phyloP scores from a whole-genome alignment of 2,113 vertebrate species.

The Oreotrochilus melanogaster region DNA sequence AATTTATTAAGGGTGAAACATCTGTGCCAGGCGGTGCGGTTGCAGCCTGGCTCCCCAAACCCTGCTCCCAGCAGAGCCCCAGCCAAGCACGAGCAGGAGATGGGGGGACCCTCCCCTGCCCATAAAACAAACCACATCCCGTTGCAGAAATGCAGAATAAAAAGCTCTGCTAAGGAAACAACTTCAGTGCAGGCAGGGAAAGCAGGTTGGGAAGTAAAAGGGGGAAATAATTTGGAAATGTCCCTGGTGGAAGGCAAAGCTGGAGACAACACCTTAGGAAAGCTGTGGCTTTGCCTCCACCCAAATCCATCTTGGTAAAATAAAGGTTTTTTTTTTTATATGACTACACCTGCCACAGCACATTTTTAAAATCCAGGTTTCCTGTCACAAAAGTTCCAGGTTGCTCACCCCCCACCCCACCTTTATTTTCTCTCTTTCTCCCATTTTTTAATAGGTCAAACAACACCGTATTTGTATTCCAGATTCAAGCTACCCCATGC shows the following conservation, averaged over 20 bases:
- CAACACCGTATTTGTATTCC: rapidly evolving
- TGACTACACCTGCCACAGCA: not conserved
- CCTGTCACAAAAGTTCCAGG: not conserved
- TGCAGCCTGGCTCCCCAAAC: not conserved
- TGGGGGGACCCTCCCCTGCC: not conserved
- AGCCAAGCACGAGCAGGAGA: rapidly evolving
- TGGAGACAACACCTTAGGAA: not conserved
- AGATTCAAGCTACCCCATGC: rapidly evolving
- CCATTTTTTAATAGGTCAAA: rapidly evolving
- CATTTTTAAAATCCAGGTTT: not conserved
- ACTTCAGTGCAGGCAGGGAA: not conserved
- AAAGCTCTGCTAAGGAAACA: rapidly evolving
- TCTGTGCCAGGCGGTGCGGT: not conserved
- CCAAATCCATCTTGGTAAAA: not conserved
- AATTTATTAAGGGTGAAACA: not conserved
- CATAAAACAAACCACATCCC: not conserved
- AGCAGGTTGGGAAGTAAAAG: not conserved
- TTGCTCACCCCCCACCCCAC: rapidly evolving
- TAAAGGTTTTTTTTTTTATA: not conserved
- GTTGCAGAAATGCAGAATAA: not conserved
- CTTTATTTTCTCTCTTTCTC: not conserved
- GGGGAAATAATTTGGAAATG: not conserved
- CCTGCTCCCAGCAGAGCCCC: rapidly evolving
- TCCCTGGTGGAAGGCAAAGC: not conserved
- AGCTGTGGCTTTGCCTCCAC: not conserved